Conservation (phyloP, 2,113 vertebrate genomes). For the Eleginops maclovinus region DNA sequence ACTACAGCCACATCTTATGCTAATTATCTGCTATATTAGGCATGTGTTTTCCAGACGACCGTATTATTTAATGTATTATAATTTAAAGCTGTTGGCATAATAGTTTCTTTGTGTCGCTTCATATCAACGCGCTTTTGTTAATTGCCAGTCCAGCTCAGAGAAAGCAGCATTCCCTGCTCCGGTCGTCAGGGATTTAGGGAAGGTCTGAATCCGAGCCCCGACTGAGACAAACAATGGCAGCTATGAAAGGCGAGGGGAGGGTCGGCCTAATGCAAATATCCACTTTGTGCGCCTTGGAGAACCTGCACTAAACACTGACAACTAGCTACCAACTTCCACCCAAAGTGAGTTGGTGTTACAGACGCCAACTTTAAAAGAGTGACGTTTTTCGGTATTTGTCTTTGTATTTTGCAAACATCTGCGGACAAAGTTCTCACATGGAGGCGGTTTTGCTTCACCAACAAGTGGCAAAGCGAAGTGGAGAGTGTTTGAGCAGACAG, state of each 20-base stretch:
- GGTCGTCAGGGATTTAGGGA: conserved; percentile 81
- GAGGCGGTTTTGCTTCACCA: conserved; percentile 23
- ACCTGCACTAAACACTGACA: conserved; percentile 73
- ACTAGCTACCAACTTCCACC: conserved; percentile 50
- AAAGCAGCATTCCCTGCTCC: conserved; percentile 70
- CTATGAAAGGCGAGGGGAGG: conserved; percentile 85
- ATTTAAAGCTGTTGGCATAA: conserved; percentile 13
- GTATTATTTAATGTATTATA: conserved; percentile 6
- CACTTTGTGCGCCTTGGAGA: conserved; percentile 79
- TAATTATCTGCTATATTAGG: neutral
- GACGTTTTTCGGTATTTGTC: neutral
- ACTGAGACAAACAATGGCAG: conserved; percentile 83
- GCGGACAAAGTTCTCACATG: neutral
- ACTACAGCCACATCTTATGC: neutral
- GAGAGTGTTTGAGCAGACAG: conserved; percentile 19
- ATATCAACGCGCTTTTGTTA: conserved; percentile 52
- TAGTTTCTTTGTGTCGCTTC: conserved; percentile 57
- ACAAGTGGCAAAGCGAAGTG: conserved; percentile 26
- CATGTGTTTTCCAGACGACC: neutral
- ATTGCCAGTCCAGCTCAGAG: conserved; percentile 59
- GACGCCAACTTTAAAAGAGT: conserved; percentile 21
- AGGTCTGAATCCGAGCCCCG: conserved; percentile 82
- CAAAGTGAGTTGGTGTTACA: conserved; percentile 20
- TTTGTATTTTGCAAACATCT: neutral
- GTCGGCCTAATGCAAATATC: conserved; percentile 84